Evolutionary conservation across 2,113 vertebrate species (phyloP).

Genomic region (Spermophilus dauricus): DNA sequence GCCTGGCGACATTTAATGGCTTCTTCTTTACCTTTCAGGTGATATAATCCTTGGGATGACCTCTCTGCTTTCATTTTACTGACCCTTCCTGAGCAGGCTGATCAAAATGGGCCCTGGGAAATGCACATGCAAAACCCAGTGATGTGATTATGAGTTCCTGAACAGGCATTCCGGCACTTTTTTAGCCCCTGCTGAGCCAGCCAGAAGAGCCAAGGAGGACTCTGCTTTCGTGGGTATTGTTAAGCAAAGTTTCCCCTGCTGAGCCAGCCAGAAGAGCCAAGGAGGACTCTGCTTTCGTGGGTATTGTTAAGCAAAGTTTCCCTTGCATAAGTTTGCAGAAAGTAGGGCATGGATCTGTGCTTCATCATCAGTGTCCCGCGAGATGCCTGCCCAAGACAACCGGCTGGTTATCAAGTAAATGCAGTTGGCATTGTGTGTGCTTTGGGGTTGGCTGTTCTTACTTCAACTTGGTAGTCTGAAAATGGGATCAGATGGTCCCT

Average conservation of each 20-base stretch:
- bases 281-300: neutral
- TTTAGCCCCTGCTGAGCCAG: conserved; percentile 43
- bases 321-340: neutral
- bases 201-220: neutral
- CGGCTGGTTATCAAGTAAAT: neutral
- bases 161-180: no score
- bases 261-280: neutral
- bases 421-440: neutral
- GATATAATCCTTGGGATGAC: neutral
- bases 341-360: neutral
- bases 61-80: neutral
- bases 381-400: neutral
- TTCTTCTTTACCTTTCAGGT: neutral
- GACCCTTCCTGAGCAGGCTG: neutral
- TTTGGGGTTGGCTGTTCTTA: neutral
- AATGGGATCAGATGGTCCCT: neutral
- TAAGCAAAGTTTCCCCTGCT: neutral
- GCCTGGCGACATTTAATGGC: neutral
- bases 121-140: conserved; percentile 28
- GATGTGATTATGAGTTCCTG: conserved; percentile 39
- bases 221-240: neutral
- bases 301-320: neutral
- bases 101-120: conserved; percentile 58
- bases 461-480: neutral
- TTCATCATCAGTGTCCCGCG: fast-evolving